Evolutionary conservation across 2,797 vertebrate genomes (phyloP).

Genomic region (Mormyrops boulengeri): DNA sequence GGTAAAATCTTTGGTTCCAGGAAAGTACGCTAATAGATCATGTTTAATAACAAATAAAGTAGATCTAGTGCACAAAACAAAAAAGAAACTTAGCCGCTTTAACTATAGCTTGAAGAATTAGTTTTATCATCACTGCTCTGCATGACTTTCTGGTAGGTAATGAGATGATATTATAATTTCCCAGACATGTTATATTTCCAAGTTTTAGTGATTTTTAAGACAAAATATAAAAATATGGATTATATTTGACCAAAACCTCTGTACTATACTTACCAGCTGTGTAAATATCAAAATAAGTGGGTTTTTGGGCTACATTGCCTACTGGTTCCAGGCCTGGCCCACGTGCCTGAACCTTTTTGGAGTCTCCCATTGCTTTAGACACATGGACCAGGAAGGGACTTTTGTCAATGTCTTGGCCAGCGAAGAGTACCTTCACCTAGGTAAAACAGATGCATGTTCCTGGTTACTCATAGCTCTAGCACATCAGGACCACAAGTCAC

Average conservation of each 20-base stretch:
- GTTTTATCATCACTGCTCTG: neutral
- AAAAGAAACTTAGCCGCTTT: neutral
- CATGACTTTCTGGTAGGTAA: neutral
- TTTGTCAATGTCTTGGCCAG: conserved; percentile 87
- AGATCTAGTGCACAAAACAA: neutral
- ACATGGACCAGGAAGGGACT: conserved; percentile 88
- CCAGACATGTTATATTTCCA: neutral
- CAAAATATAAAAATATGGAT: neutral
- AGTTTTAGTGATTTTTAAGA: neutral
- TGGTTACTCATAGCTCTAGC: neutral
- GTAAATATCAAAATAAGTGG: conserved; percentile 96
- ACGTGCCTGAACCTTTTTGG: conserved; percentile 84
- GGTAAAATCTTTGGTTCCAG: neutral
- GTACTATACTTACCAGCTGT: conserved; percentile 72
- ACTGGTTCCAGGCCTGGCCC: conserved; percentile 84
- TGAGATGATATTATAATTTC: neutral
- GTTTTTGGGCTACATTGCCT: conserved; percentile 86
- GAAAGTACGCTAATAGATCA: neutral
- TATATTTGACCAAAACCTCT: neutral
- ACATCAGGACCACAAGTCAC: neutral
- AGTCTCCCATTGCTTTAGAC: conserved; percentile 77
- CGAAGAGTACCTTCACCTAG: conserved; percentile 92
- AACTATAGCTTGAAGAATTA: neutral
- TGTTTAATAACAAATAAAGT: neutral
- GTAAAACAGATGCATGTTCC: neutral